phyloP scores from a whole-genome alignment of 2,113 vertebrate genomes.

The Acrocephalus kingi region DNA sequence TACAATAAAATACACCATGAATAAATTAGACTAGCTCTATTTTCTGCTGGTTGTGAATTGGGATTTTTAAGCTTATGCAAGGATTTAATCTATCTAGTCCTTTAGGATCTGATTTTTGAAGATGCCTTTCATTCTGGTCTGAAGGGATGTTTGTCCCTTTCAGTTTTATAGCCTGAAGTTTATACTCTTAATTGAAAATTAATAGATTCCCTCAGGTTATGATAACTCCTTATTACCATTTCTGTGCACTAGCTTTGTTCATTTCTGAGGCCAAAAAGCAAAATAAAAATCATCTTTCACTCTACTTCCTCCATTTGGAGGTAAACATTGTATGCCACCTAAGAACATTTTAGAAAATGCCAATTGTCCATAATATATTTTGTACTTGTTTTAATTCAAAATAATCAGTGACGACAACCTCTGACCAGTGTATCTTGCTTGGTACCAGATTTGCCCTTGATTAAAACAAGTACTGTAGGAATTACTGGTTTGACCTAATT shows the following conservation, averaged over 20 bases:
- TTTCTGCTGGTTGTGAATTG: slow-evolving; percentile 56
- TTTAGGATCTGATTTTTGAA: slow-evolving; percentile 63
- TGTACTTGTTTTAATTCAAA: not conserved
- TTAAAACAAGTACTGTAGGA: not conserved
- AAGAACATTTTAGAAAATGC: not conserved
- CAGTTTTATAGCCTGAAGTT: slow-evolving; percentile 49
- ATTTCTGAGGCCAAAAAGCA: not conserved
- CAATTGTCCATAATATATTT: not conserved
- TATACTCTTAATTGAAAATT: slow-evolving; percentile 62
- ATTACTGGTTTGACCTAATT: not conserved
- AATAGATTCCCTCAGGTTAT: slow-evolving; percentile 58
- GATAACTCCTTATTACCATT: slow-evolving; percentile 9
- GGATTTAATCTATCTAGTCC: slow-evolving; percentile 67
- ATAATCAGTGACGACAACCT: not conserved
- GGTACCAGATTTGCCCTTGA: not conserved
- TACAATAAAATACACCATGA: slow-evolving; percentile 31
- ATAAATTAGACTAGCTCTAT: slow-evolving; percentile 60
- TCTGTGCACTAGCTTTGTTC: not conserved
- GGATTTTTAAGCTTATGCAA: slow-evolving; percentile 54
- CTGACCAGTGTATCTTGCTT: not conserved
- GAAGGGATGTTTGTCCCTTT: slow-evolving; percentile 62
- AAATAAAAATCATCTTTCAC: not conserved
- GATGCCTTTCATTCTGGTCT: slow-evolving; percentile 66
- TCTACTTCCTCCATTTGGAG: not conserved
- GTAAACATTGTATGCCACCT: not conserved